Conservation (phyloP, 2,113 vertebrate genomes). For the Bagarius yarrelli region DNA sequence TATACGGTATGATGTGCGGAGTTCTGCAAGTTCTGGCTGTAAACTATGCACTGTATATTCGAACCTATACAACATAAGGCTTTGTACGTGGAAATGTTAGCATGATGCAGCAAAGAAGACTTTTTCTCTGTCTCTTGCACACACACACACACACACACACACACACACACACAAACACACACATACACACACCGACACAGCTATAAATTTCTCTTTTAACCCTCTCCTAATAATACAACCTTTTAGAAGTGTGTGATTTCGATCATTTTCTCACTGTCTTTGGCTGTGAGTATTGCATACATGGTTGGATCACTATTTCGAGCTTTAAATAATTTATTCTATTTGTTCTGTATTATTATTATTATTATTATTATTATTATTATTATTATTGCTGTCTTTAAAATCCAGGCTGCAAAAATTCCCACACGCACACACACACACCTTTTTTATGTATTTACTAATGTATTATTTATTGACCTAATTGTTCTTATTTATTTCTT, state of each 20-base stretch:
- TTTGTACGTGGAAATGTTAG: slow-evolving; percentile 57
- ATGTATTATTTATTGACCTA: slow-evolving; percentile 45
- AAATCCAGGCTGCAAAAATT: slow-evolving; percentile 63
- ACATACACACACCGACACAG: not conserved
- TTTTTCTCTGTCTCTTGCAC: slow-evolving; percentile 22
- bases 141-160: slow-evolving; percentile 8
- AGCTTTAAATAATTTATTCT: slow-evolving; percentile 35
- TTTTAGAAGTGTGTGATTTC: slow-evolving; percentile 34
- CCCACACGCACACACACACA: slow-evolving; percentile 57
- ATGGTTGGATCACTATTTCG: slow-evolving; percentile 7
- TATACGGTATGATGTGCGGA: slow-evolving; percentile 55
- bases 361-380: slow-evolving; percentile 14
- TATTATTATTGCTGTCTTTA: slow-evolving; percentile 28
- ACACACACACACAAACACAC: not conserved
- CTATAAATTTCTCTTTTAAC: slow-evolving; percentile 38
- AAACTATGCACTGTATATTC: slow-evolving; percentile 82
- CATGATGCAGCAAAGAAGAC: slow-evolving; percentile 64
- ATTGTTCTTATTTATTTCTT: slow-evolving; percentile 51
- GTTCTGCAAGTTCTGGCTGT: slow-evolving; percentile 69
- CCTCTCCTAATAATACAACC: slow-evolving; percentile 14
- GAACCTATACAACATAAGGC: slow-evolving; percentile 55
- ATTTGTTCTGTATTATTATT: slow-evolving; percentile 41
- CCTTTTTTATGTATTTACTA: slow-evolving; percentile 57
- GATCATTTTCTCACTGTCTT: slow-evolving; percentile 28
- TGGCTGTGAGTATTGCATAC: slow-evolving; percentile 41